A percentile compares a stretch with the other conserved stretches of the same genome.
Evolutionary conservation across 2,797 vertebrate genomes (phyloP).

Genomic region (Urocyon cinereoargenteus): DNA sequence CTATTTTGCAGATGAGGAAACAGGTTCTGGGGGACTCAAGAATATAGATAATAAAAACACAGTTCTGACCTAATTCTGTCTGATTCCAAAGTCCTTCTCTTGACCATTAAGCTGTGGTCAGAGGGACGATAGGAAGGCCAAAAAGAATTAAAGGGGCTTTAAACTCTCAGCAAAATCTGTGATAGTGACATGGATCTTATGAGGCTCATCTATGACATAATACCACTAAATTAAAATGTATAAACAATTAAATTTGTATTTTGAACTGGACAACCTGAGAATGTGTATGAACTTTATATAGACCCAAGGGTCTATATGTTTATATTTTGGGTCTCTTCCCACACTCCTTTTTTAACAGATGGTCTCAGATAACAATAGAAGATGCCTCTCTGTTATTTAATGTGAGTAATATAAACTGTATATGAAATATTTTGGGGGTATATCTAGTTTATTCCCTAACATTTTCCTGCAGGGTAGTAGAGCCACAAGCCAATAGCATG

Average conservation of each 20-base stretch:
- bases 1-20: not conserved
- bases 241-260: not conserved
- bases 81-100: not conserved
- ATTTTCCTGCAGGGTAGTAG: not conserved
- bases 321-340: not conserved
- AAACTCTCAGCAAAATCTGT: not conserved
- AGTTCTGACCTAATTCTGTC: not conserved
- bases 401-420: not conserved
- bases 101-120: not conserved
- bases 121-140: not conserved
- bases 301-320: not conserved
- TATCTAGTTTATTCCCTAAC: not conserved
- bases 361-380: not conserved
- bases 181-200: not conserved
- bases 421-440: not conserved
- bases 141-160: not conserved
- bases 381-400: not conserved
- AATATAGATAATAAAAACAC: not conserved
- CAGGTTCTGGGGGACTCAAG: not conserved
- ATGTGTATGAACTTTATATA: not conserved
- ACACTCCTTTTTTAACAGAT: not conserved
- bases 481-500: not conserved
- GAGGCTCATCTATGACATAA: not conserved
- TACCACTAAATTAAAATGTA: not conserved
- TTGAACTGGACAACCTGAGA: not conserved